Evolutionary conservation across 2,888 invertebrate genomes (phyloP).

Genomic region (Venustoraphidia nigricollis): DNA sequence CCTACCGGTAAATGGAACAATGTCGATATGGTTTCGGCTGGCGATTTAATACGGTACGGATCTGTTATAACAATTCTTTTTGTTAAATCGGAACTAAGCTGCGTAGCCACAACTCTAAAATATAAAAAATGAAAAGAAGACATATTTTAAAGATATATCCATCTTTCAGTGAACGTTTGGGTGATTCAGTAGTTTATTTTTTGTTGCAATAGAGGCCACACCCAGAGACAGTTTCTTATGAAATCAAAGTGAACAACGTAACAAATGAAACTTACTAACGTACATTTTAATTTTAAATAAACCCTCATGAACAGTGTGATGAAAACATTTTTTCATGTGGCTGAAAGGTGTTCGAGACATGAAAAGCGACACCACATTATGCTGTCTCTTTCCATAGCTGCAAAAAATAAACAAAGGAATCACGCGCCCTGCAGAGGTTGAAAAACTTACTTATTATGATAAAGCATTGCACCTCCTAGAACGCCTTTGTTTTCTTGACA

Average conservation of each 20-base stretch:
- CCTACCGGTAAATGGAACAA: constrained; percentile 65
- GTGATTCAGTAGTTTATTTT: not conserved
- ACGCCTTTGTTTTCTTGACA: constrained; percentile 67
- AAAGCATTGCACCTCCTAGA: constrained; percentile 70
- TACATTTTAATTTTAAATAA: no score
- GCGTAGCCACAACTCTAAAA: constrained; percentile 65
- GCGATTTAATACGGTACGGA: constrained; percentile 68
- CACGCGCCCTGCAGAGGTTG: not conserved
- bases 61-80: constrained; percentile 69
- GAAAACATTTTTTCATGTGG: no score
- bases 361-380: no score
- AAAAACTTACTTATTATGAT: constrained; percentile 66
- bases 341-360: no score
- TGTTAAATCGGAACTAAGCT: constrained; percentile 55
- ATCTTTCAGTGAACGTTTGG: not conserved
- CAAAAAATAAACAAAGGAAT: no score
- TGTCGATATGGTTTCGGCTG: constrained; percentile 49
- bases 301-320: no score
- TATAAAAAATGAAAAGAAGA: constrained; percentile 7
- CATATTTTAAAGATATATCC: not conserved
- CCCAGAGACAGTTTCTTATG: no score
- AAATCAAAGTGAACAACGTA: no score
- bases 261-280: no score
- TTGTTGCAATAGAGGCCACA: no score
- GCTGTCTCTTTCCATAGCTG: no score